A percentile compares a stretch with the other conserved stretches of the same genome.
Conservation (phyloP, 2,797 vertebrate species). For the Euthynnus affinis region DNA sequence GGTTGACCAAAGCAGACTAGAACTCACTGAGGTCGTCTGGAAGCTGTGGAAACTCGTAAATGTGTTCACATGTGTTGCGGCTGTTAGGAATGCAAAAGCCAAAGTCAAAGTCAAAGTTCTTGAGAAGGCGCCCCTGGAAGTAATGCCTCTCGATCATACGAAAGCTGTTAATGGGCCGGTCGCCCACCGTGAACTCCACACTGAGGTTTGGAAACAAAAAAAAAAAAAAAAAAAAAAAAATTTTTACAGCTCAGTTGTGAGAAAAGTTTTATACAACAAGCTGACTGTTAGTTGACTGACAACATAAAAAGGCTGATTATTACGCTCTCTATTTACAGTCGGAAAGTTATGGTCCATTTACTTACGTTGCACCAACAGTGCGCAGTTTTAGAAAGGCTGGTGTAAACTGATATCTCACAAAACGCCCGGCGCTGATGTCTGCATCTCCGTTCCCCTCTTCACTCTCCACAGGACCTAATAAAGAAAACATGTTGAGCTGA, state of each 20-base stretch:
- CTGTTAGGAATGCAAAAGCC: constrained; percentile 99
- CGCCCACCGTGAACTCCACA: constrained; percentile 98
- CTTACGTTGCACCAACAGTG: constrained; percentile 97
- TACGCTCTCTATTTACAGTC: neutral
- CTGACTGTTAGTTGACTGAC: neutral
- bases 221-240: neutral
- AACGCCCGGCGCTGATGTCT: constrained; percentile 93
- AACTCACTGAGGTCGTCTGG: constrained; percentile 96
- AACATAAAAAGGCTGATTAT: neutral
- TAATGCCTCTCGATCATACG: constrained; percentile 99
- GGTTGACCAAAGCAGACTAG: neutral
- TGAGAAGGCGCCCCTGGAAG: constrained; percentile 95
- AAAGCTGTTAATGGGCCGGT: constrained; percentile 95
- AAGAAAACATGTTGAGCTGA: constrained; percentile 28
- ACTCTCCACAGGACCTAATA: constrained; percentile 86
- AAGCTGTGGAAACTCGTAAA: constrained; percentile 98
- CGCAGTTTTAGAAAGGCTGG: constrained; percentile 95
- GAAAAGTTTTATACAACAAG: neutral
- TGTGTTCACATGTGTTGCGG: constrained; percentile 98
- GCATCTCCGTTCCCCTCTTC: constrained; percentile 90
- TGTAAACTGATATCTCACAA: constrained; percentile 98
- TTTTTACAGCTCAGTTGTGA: neutral
- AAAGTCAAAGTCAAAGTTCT: constrained; percentile 99
- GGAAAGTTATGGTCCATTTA: constrained; percentile 8
- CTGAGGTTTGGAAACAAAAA: constrained; percentile 76